Evolutionary conservation across 92 coral and sea anemone species (phyloP), one percentile per base, ranked within the genome.

Genomic region (Heteractis magnifica): DNA sequence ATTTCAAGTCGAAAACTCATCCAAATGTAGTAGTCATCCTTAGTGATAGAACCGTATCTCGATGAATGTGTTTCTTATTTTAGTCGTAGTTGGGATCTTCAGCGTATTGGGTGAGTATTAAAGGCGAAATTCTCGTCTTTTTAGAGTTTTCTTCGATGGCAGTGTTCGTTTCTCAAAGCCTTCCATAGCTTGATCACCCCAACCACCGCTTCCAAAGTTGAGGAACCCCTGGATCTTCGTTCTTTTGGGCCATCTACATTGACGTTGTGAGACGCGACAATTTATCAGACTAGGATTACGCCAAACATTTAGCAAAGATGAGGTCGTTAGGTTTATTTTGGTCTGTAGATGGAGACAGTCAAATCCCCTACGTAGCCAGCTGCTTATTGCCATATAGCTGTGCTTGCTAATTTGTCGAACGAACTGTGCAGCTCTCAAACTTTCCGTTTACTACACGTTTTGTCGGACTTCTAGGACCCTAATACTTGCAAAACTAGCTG

Each of bases 1-100:
- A 48, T 65, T 84, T 77, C 78, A 78, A 68, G 65, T 78, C 76
- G 77, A 78, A 78, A 70, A 65, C 44, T 78, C 73, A 34, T 52
- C 78, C 88, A 59, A 85, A 85, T 85, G 88, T 85, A 85, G 88
- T 68, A 62, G 79, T 70, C 21, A 34, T 41, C 64, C 48, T 56
- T 85, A 85, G 88, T 53, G 50, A 19, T 84, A 84, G 88, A 16
- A 51, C 10, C 78, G 41, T 12, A 23, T 79, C 82, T 72, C 59
- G 88, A 85, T 85, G 88, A 77, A 71, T 52, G 79, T 77, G 13
- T 16, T 85, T 79, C 14, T 71, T 59, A 13, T 78, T 12, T 70
- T 85, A 71, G 73, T 48, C 49, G 56, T 78, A 4, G 70, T 77
- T 50, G 88, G 88, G 52, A 49, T 59, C 59, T 20, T 23, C 23